phyloP scores from a whole-genome alignment of 2,113 vertebrate species.

The Cathartes aura region DNA sequence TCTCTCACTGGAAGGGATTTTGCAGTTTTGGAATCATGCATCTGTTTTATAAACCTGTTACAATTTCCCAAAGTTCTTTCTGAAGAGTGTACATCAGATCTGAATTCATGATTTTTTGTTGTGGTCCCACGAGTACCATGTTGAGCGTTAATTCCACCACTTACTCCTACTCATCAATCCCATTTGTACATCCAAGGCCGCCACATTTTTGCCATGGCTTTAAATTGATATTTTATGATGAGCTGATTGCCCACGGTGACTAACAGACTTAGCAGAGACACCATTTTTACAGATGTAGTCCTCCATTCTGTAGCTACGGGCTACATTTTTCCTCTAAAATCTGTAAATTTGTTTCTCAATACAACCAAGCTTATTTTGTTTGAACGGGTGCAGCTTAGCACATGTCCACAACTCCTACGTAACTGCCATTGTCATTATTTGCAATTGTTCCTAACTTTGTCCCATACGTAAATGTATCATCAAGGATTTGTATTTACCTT shows the following conservation, averaged over 20 bases:
- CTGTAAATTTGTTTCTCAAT: neutral
- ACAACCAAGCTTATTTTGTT: neutral
- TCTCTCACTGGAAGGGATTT: neutral
- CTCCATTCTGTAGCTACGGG: neutral
- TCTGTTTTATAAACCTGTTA: neutral
- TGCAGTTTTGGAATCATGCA: neutral
- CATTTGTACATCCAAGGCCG: neutral
- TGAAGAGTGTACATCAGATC: neutral
- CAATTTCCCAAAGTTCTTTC: neutral
- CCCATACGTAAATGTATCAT: neutral
- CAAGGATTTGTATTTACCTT: neutral
- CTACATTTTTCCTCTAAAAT: neutral
- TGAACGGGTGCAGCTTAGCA: neutral
- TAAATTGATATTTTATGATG: neutral
- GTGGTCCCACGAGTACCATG: rapidly evolving
- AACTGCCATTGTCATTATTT: neutral
- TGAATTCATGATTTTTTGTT: neutral
- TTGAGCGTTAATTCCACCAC: rapidly evolving
- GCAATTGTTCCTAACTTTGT: neutral
- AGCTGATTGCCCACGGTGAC: neutral
- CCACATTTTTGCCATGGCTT: neutral
- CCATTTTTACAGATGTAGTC: neutral
- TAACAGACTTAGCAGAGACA: neutral
- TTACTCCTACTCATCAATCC: neutral
- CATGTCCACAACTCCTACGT: neutral